Percentiles rank a stretch among this genome's conserved stretches.
phyloP scores from a whole-genome alignment of 2,888 invertebrate genomes.

The Rhagophthalmus giganteus region DNA sequence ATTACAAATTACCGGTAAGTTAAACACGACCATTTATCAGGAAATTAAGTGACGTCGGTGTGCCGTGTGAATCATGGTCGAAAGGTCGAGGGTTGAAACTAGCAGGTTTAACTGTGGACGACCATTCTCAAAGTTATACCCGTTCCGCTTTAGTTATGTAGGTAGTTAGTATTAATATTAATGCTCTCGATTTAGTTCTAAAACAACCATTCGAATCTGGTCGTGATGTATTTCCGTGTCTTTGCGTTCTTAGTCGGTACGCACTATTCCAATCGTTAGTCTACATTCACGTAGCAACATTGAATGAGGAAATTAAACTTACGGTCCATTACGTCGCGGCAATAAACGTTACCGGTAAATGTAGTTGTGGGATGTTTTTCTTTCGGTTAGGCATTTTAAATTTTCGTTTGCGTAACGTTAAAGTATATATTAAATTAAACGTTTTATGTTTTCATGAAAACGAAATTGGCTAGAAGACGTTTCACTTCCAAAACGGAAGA shows the following conservation, averaged over 20 bases:
- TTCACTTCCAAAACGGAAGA: conserved; percentile 4
- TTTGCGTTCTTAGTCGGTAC: neutral
- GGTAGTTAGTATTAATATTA: conserved; percentile 8
- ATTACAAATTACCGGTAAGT: too few species aligned
- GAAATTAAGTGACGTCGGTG: too few species aligned
- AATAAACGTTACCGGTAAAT: too few species aligned
- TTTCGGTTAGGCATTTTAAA: neutral
- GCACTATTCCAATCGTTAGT: neutral
- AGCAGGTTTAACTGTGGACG: neutral
- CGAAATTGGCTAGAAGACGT: conserved; percentile 1
- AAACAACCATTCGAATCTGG: neutral
- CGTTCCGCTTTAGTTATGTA: conserved; percentile 1
- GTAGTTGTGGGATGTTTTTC: too few species aligned
- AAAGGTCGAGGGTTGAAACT: neutral
- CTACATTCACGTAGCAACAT: neutral
- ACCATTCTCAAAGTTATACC: conserved; percentile 4
- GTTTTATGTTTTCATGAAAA: conserved; percentile 6
- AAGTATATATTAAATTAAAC: conserved; percentile 1
- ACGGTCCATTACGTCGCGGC: conserved; percentile 4
- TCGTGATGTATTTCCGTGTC: neutral
- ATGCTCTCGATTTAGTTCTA: conserved; percentile 1
- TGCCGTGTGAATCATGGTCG: too few species aligned
- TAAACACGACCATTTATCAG: too few species aligned
- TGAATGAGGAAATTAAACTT: conserved; percentile 7
- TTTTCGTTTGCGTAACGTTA: conserved; percentile 5